phyloP scores from a whole-genome alignment of 1,140 invertebrate species.

The Panonychus citri region DNA sequence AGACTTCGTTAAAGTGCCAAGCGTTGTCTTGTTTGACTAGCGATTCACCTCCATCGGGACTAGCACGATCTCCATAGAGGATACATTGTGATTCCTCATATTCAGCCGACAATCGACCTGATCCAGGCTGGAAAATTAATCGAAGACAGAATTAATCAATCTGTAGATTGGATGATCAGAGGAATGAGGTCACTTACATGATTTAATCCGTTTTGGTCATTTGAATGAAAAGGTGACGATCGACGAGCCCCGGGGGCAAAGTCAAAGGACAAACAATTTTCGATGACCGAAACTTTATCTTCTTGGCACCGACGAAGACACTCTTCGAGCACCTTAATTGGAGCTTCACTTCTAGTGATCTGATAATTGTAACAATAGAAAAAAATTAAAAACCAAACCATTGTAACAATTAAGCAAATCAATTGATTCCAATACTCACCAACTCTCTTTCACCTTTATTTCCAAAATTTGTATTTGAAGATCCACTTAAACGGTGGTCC shows the following conservation, averaged over 20 bases:
- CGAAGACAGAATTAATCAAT: too few relatives aligned
- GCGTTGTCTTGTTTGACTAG: conserved; percentile 58
- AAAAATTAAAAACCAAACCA: too few relatives aligned
- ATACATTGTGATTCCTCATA: conserved; percentile 77
- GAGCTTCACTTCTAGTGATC: conserved; percentile 50
- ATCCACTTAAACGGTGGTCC: conserved; percentile 60
- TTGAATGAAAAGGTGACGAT: conserved; percentile 1
- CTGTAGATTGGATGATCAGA: too few relatives aligned
- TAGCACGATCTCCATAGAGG: conserved; percentile 51
- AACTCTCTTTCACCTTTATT: conserved; percentile 33
- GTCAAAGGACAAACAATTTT: conserved; percentile 64
- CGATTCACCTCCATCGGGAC: conserved; percentile 58
- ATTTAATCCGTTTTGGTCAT: not conserved
- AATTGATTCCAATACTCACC: conserved; percentile 35
- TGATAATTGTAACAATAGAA: conserved; percentile 16
- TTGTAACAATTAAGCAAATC: too few relatives aligned
- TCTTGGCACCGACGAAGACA: conserved; percentile 54
- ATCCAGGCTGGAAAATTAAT: too few relatives aligned
- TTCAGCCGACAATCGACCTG: conserved; percentile 30
- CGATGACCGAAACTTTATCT: conserved; percentile 52
- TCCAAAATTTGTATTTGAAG: conserved; percentile 33
- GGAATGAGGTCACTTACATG: too few relatives aligned
- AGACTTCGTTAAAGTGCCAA: conserved; percentile 68
- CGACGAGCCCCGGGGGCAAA: conserved; percentile 64
- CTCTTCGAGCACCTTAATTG: conserved; percentile 59